A percentile compares a stretch with the other conserved stretches of the same genome.
phyloP scores from a whole-genome alignment of 2,797 vertebrate genomes.

The Argyrosomus regius region DNA sequence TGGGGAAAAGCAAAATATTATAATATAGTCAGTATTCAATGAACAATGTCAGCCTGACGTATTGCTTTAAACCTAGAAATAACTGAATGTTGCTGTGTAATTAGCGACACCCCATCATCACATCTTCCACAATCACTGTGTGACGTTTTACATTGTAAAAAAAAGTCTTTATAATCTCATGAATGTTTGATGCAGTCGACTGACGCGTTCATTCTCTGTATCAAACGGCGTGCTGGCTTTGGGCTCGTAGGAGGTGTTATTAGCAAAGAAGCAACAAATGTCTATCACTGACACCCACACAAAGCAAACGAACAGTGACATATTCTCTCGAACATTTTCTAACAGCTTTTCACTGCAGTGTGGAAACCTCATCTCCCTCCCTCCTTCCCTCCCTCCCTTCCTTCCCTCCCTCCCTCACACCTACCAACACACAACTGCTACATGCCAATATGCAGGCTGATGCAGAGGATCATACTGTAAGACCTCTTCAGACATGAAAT shows the following conservation, averaged over 20 bases:
- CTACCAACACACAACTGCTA: constrained; percentile 40
- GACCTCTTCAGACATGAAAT: background rate
- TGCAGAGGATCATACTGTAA: background rate
- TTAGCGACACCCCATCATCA: constrained; percentile 25
- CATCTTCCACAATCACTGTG: constrained; percentile 10
- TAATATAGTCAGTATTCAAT: background rate
- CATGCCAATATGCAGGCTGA: constrained; percentile 9
- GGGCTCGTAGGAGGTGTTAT: constrained; percentile 49
- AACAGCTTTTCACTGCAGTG: constrained; percentile 33
- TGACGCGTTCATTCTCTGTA: constrained; percentile 27
- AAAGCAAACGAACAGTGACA: constrained; percentile 36
- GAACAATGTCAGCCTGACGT: background rate
- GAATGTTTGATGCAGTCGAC: constrained; percentile 20
- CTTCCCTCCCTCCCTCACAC: constrained; percentile 37
- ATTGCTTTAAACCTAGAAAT: background rate
- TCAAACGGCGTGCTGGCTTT: background rate
- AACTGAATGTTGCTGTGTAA: constrained; percentile 16
- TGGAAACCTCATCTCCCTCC: constrained; percentile 25
- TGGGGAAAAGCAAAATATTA: background rate
- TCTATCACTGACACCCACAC: constrained; percentile 47
- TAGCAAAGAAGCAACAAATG: constrained; percentile 57
- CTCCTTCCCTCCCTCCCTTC: background rate
- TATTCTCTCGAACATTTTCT: constrained; percentile 39
- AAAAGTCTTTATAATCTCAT: constrained; percentile 22
- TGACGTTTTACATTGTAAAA: constrained; percentile 9